Evolutionary conservation across 1,140 invertebrate genomes (phyloP).

Genomic region (Polyergus mexicanus): DNA sequence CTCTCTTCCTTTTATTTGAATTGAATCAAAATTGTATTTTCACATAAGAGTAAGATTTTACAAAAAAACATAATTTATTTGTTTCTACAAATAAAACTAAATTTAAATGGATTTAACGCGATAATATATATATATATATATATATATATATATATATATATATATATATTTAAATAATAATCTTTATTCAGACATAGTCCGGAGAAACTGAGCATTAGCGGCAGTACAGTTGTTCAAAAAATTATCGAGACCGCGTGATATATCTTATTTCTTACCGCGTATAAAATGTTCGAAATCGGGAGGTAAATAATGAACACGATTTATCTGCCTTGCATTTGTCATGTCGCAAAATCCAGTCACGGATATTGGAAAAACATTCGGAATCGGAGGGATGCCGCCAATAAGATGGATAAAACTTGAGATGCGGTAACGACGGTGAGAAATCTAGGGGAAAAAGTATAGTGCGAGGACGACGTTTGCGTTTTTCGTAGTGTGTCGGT

Average conservation of each 20-base stretch:
- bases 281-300: constrained; percentile 42
- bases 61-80: neutral
- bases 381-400: constrained; percentile 37
- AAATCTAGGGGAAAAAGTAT: constrained; percentile 52
- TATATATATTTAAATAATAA: constrained; percentile 29
- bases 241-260: constrained; percentile 13
- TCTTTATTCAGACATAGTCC: neutral
- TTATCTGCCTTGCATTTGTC: constrained; percentile 59
- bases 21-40: neutral
- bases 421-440: constrained; percentile 63
- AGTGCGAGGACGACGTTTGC: constrained; percentile 28
- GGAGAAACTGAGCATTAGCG: neutral
- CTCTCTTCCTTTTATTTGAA: neutral
- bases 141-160: no score
- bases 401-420: constrained; percentile 61
- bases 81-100: neutral
- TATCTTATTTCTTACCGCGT: constrained; percentile 46
- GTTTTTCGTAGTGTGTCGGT: constrained; percentile 1
- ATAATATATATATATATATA: no score
- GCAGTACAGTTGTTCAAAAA: neutral
- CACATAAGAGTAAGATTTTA: neutral
- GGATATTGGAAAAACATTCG: constrained; percentile 64
- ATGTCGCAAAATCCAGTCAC: constrained; percentile 61
- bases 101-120: neutral
- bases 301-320: constrained; percentile 56